These are phyloP conservation scores for Sceloporus tristichus DNA, from an alignment of 2,113 vertebrate genomes.

Conservation along the genomic window DNA sequence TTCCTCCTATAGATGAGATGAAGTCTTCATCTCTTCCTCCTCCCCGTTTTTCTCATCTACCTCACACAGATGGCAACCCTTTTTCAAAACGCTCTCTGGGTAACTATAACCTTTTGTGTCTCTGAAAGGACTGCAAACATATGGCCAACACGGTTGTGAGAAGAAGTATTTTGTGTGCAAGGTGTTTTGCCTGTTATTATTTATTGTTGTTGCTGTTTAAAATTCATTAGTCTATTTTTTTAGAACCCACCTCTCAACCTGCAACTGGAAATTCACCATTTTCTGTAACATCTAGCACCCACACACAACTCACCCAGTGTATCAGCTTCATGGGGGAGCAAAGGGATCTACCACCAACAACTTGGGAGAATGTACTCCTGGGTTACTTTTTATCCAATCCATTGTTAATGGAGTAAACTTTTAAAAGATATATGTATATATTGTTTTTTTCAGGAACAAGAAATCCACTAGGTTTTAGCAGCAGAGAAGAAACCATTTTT, in stretches of 20 bases:
- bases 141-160: not conserved
- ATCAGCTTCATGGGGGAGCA: not conserved
- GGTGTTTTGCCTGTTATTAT: not conserved
- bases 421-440: not conserved
- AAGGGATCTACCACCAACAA: not conserved
- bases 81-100: constrained; percentile 71
- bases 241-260: too few relatives aligned
- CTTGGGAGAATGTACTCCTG: not conserved
- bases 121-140: not conserved
- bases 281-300: not conserved
- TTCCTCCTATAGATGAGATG: not conserved
- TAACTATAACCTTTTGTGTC: constrained; percentile 57
- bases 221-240: too few relatives aligned
- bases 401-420: not conserved
- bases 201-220: not conserved
- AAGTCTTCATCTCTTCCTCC: not conserved
- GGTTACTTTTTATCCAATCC: not conserved
- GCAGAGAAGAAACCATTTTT: not conserved
- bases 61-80: constrained; percentile 58
- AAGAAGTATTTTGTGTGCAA: not conserved
- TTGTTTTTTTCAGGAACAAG: constrained; percentile 17
- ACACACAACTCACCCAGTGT: not conserved
- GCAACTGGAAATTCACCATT: not conserved
- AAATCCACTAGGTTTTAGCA: not conserved
- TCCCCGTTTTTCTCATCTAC: constrained; percentile 16